phyloP scores from a whole-genome alignment of 1,140 invertebrate genomes.

The Aphelinus certus region DNA sequence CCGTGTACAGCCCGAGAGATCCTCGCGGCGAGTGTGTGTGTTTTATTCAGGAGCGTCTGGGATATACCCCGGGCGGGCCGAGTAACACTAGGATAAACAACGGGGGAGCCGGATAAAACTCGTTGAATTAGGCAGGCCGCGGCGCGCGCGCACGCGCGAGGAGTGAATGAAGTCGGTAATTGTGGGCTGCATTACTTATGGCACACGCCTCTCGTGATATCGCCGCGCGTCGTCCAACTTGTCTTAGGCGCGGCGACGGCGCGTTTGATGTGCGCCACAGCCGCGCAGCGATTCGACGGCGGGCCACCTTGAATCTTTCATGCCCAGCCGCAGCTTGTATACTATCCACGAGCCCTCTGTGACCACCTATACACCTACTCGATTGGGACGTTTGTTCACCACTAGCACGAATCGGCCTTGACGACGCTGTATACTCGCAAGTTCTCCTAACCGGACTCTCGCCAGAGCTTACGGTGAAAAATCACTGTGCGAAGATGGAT shows the following conservation, averaged over 20 bases:
- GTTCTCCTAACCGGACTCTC: too few relatives aligned
- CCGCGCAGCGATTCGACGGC: neutral
- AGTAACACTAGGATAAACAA: too few relatives aligned
- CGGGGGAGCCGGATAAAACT: constrained; percentile 45
- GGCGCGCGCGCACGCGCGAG: too few relatives aligned
- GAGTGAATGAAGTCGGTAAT: constrained; percentile 56
- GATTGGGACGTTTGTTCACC: too few relatives aligned
- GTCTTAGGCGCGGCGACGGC: constrained; percentile 37
- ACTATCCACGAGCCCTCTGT: neutral
- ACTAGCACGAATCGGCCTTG: too few relatives aligned
- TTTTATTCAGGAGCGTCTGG: constrained; percentile 57
- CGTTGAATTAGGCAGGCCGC: constrained; percentile 55
- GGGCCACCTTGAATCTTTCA: constrained; percentile 23
- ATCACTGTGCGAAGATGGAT: too few relatives aligned
- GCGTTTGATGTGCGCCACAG: constrained; percentile 14
- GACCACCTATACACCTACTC: too few relatives aligned
- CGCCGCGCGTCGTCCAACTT: constrained; percentile 46
- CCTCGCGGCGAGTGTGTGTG: constrained; percentile 24
- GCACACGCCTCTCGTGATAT: constrained; percentile 1
- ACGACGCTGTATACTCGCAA: too few relatives aligned
- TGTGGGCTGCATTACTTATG: constrained; percentile 59
- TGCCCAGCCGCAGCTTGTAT: neutral
- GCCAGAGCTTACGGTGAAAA: too few relatives aligned
- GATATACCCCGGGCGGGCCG: constrained; percentile 40
- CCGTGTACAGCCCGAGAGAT: neutral